Base-by-base conservation (phyloP, 1,140 invertebrate genomes). In the Seison nebaliae region DNA sequence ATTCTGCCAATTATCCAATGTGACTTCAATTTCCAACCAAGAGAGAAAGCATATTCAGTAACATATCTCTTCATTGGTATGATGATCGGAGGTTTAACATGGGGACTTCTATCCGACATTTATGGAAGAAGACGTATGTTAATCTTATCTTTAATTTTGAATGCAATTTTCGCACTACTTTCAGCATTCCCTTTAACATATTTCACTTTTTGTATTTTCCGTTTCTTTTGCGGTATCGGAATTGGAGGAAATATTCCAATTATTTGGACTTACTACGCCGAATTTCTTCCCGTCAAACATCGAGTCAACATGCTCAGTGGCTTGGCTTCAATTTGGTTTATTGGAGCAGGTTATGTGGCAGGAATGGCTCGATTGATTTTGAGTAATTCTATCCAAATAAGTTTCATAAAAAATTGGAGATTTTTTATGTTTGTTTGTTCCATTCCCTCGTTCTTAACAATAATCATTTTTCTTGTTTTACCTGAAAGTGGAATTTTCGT, bases 221-320 rank as follows among this genome's bases (percentile, higher is more conserved):
- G 66, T 77, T 49, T 77, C 83, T 48, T 65, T 81, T 79, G 52
- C 77, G 78, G 42, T 73, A 76, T 51, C 77, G 77, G 77, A 29
- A 69, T 88, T 46, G 79, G 79, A 44, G 79, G 79, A 35, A 83
- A 76, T 51, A 76, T 79, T 50, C 79, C 80, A 38, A 76, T 84
- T 29, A 79, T 84, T 51, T 88, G 79, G 73, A 77, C 78, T 2
- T 86, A 84, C 54, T 83, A 81, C 59, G 74, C 76, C 24, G 80
- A 88, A 60, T 84, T 84, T 57, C 76, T 83, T 54, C 75, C 77
- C 15, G 78, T 79, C 59, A 64, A 70, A 24, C 74, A 74, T 49
- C 65, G 80, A 46, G 80, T 79, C 19, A 70, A 73, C 20, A 81
- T 81, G 74, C 64, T 84, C 39, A 78, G 75, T 46, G 75, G 77